Evolutionary conservation across 2,797 vertebrate species (phyloP), one percentile per base, ranked within the genome.

Genomic region (Myotis findleyi): DNA sequence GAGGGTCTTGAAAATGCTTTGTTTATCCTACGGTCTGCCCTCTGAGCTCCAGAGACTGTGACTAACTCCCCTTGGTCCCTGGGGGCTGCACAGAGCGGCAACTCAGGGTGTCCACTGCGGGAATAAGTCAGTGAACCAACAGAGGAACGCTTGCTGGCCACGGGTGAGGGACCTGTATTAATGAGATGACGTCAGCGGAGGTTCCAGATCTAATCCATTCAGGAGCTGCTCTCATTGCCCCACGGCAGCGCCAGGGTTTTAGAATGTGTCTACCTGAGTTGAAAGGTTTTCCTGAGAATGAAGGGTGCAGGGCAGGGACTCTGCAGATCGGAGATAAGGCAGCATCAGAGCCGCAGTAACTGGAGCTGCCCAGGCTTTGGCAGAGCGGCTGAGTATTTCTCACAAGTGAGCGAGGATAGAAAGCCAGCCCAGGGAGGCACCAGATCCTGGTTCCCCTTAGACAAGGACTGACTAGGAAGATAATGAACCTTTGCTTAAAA

Each of bases 281-380:
- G 64, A 95, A 97, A 96, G 73, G 13, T 49, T 97, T 93, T 92
- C 25, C 41, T 18, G 27, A 81, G 77, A 90, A 84, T 2, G 30
- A 62, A 27, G 11, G 1, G 44, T 23, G 27, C 25, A 4, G 1
- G 0, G 23, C 23, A 3, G n/a, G 53, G 33, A 2, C 93, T 73
- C 17, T 57, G 92, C 27, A 82, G 94, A 96, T 97, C 80, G 53
- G 83, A 96, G 96, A 97, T 93, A 95, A 97, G 96, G 51, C 95
- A 47, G 86, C 62, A 59, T 23, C 9, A 12, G 55, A 47, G 96
- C 87, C 62, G 91, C 20, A 0, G 88, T 96, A 97, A 97, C 85
- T 93, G 90, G 97, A 97, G 95, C 93, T 38, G 33, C 47, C 13
- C 17, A 0, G 27, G 53, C 69, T 73, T 20, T 33, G 13, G 51